Evolutionary conservation across 2,797 vertebrate species (phyloP), one percentile per base, ranked within the genome.

Genomic region (Coreius guichenoti): DNA sequence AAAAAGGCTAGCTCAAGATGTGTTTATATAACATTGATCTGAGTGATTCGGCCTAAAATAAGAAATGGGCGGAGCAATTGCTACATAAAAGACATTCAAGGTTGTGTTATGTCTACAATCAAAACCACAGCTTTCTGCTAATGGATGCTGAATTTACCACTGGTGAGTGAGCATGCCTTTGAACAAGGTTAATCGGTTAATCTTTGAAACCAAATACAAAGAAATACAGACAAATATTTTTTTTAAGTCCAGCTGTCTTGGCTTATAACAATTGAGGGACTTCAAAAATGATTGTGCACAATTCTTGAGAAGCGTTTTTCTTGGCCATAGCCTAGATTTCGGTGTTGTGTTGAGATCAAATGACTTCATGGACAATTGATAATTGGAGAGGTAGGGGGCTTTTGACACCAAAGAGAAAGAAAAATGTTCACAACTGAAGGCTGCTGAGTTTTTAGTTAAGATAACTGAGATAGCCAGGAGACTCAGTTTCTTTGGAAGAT

Each of bases 31-130:
- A 74, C 70, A 82, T 16, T 43, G 81, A 49, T 63, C 51, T 14
- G 17, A 61, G 69, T 11, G 26, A 68, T 72, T 26, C 29, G 9
- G 54, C 13, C 54, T 72, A 81, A 74, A 86, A 85, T 54, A 80
- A 87, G 33, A 80, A 69, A 45, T 39, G 56, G 82, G 56, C 21
- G 49, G 49, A 78, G 45, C 63, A 49, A 72, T 16, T 85, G 80
- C 13, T 16, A 83, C 26, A 89, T 82, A 68, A 86, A 87, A 81
- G 74, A 49, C 65, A 54, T 77, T 75, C 31, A 33, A 26, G 65
- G 56, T 78, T 69, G 75, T 82, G 85, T 87, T 84, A 81, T 78
- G 81, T 84, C 80, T 87, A 81, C 63, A 81, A 70, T 36, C 63
- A 82, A 73, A 36, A 49, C 43, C 56, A 82, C 65, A 45, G 67